Evolutionary conservation across 2,888 invertebrate genomes (phyloP), one percentile per base, ranked within the genome.

Genomic region (Drosophila pseudotalamancana): DNA sequence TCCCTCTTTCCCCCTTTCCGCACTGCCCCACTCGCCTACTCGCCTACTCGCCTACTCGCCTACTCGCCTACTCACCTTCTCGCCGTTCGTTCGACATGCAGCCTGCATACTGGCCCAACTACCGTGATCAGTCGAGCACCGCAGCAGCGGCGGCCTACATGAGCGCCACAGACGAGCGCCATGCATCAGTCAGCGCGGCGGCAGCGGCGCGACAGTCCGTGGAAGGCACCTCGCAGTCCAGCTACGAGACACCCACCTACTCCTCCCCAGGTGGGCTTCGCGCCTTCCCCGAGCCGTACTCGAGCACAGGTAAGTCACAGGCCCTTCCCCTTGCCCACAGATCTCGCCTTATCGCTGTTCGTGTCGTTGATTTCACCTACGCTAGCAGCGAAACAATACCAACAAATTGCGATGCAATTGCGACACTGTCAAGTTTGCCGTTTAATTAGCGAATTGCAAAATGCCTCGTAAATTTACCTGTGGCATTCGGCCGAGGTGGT

Each of bases 191-290:
- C 32, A 88, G 79, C 37, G 91, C 91, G 51, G 87, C 87, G 19
- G 84, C 89, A 39, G 90, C 91, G 42, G 90, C 91, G 53, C 89
- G 91, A 55, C 91, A 92, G 77, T 91, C 91, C 32, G 91, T 91
- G 35, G 92, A 92, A 83, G 91, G 90, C 63, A 90, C 91, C 40
- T 90, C 91, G 54, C 92, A 92, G 86, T 91, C 91, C 59, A 91
- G 90, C 61, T 92, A 92, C 66, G 91, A 92, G 86, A 89, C 91
- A 66, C 89, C 92, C 75, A 90, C 91, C 46, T 91, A 90, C 68
- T 90, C 90, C 70, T 91, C 92, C 31, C 90, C 91, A 53, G 89
- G 90, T 69, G 90, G 90, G 43, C 75, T 92, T 60, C 86, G 91
- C 63, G 90, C 90, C 59, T 92, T 91, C 77, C 89, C 91, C 74